Evolutionary conservation across 2,113 vertebrate species (phyloP).

Genomic region (Ictidomys tridecemlineatus): DNA sequence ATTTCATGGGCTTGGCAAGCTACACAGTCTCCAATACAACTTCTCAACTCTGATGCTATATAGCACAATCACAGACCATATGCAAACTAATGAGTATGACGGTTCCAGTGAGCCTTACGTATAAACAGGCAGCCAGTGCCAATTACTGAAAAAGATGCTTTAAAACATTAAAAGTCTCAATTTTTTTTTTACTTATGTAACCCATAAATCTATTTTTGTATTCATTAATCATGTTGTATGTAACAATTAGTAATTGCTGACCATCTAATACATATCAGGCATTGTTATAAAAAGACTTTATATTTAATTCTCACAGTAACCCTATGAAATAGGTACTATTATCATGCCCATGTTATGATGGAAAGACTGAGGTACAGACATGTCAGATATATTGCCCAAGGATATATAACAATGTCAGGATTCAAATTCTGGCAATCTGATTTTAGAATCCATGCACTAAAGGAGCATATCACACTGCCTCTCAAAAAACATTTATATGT

Average conservation of each 20-base stretch:
- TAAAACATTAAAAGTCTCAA: not conserved
- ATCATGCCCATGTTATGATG: slow-evolving; percentile 29
- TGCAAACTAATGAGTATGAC: not conserved
- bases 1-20: not conserved
- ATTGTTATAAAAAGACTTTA: slow-evolving; percentile 20
- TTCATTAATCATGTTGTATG: not conserved
- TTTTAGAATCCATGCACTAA: slow-evolving; percentile 17
- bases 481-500: not conserved
- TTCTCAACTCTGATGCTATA: not conserved
- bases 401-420: slow-evolving; percentile 50
- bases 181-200: slow-evolving; percentile 2
- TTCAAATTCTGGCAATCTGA: not conserved
- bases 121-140: not conserved
- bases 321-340: not conserved
- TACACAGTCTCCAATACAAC: not conserved
- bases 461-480: not conserved
- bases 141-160: not conserved
- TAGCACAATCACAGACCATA: not conserved
- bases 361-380: not conserved
- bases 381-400: not conserved
- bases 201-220: not conserved
- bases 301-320: slow-evolving; percentile 22
- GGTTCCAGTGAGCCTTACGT: not conserved
- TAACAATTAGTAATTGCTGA: slow-evolving; percentile 16
- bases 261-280: not conserved